Percentiles rank a stretch among this genome's conserved stretches.
Evolutionary conservation across 2,113 vertebrate genomes (phyloP).

Genomic region (Catharus minimus): DNA sequence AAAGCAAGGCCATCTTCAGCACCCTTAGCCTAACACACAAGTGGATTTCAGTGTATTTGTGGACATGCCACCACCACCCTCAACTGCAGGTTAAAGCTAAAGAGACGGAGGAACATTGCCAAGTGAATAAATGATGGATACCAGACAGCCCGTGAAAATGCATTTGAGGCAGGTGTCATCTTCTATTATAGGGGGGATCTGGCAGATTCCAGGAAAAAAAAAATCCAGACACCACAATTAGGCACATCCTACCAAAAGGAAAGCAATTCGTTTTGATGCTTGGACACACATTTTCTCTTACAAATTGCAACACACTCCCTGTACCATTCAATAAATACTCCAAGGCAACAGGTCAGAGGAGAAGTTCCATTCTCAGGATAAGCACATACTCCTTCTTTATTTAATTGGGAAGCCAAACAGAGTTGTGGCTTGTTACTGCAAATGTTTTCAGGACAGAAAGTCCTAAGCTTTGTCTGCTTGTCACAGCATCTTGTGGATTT

Average conservation of each 20-base stretch:
- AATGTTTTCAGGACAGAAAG: constrained; percentile 37
- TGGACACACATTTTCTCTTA: background rate
- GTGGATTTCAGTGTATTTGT: background rate
- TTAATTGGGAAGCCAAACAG: background rate
- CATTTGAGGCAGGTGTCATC: background rate
- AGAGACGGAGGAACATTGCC: background rate
- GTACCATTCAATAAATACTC: background rate
- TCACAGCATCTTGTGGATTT: constrained; percentile 26
- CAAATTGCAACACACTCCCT: background rate
- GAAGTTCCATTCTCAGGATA: background rate
- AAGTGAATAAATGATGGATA: background rate
- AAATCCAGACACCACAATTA: background rate
- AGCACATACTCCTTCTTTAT: background rate
- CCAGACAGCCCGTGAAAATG: background rate
- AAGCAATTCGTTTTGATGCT: background rate
- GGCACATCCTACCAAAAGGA: background rate
- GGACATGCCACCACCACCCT: background rate
- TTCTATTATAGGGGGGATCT: background rate
- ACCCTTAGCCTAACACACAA: background rate
- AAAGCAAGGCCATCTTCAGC: background rate
- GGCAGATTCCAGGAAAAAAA: background rate
- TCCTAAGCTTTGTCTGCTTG: constrained; percentile 6
- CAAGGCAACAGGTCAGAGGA: background rate
- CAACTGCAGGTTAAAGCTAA: background rate
- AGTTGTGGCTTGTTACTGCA: constrained; percentile 5